Conservation (phyloP, 2,888 invertebrate genomes). For the Hemithea aestivaria region DNA sequence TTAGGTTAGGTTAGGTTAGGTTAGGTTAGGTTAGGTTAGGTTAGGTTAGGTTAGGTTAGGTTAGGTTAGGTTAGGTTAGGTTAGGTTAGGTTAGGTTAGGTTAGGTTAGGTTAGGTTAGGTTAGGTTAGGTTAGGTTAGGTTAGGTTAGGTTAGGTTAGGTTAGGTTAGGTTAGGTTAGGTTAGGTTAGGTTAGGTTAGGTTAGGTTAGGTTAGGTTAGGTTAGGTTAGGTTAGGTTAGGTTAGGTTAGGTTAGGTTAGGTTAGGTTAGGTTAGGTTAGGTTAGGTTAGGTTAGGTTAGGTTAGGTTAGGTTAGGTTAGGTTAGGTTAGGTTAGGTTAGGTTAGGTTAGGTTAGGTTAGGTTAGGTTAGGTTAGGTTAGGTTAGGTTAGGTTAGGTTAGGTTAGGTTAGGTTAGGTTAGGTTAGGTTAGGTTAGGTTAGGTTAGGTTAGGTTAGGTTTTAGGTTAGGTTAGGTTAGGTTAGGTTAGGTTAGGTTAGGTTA, state of each 20-base stretch:
- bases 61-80: conserved; percentile 31
- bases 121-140: conserved; percentile 26
- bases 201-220: conserved; percentile 32
- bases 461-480: conserved; percentile 8
- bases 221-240: conserved; percentile 34
- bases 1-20: conserved; percentile 30
- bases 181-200: conserved; percentile 25
- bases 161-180: conserved; percentile 25
- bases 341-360: conserved; percentile 8
- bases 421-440: conserved; percentile 8
- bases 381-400: conserved; percentile 8
- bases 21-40: conserved; percentile 29
- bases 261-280: conserved; percentile 32
- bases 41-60: conserved; percentile 30
- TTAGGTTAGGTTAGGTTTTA: conserved; percentile 8
- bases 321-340: conserved; percentile 8
- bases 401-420: conserved; percentile 8
- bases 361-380: conserved; percentile 8
- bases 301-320: conserved; percentile 28
- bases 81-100: conserved; percentile 30
- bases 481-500: conserved; percentile 8
- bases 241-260: conserved; percentile 32
- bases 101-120: conserved; percentile 31
- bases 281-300: conserved; percentile 32
- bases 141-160: conserved; percentile 31